Percentiles rank a stretch among this genome's conserved stretches.
Evolutionary conservation across 2,797 vertebrate species (phyloP).

Genomic region (Leptatherina wallacei): DNA sequence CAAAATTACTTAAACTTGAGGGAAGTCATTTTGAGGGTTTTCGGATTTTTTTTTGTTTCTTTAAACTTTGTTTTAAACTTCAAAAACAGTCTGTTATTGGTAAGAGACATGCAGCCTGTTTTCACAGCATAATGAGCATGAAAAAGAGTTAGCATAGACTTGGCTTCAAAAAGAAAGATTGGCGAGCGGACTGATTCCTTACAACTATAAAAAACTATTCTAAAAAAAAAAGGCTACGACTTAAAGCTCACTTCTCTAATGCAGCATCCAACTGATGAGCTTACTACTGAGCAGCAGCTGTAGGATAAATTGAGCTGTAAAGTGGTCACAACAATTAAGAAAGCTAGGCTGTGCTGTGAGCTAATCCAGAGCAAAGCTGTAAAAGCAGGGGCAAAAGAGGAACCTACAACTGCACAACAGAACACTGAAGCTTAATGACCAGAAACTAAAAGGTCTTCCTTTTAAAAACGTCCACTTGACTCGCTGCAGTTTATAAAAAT

Average conservation of each 20-base stretch:
- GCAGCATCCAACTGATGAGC: not conserved
- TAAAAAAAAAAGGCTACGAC: not conserved
- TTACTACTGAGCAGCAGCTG: not conserved
- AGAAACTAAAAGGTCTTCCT: conserved; percentile 11
- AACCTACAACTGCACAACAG: conserved; percentile 47
- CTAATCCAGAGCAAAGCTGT: conserved; percentile 41
- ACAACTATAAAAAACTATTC: not conserved
- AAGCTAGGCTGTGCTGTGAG: conserved; percentile 42
- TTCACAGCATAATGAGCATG: too few relatives aligned
- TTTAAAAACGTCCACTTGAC: not conserved
- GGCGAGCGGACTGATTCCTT: too few relatives aligned
- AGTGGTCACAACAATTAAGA: conserved; percentile 15
- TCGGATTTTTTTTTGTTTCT: too few relatives aligned
- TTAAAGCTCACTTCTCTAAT: not conserved
- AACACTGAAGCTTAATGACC: conserved; percentile 22
- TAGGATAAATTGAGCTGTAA: conserved; percentile 8
- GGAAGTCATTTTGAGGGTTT: too few relatives aligned
- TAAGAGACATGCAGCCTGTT: too few relatives aligned
- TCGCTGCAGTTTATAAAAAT: not conserved
- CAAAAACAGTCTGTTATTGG: too few relatives aligned
- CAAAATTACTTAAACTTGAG: too few relatives aligned
- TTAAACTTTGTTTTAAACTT: too few relatives aligned
- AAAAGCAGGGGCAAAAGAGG: conserved; percentile 36
- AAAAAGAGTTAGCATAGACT: not conserved
- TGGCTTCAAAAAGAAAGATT: too few relatives aligned